Conservation (phyloP, 2,888 invertebrate species). For the Strigamia maritima region DNA sequence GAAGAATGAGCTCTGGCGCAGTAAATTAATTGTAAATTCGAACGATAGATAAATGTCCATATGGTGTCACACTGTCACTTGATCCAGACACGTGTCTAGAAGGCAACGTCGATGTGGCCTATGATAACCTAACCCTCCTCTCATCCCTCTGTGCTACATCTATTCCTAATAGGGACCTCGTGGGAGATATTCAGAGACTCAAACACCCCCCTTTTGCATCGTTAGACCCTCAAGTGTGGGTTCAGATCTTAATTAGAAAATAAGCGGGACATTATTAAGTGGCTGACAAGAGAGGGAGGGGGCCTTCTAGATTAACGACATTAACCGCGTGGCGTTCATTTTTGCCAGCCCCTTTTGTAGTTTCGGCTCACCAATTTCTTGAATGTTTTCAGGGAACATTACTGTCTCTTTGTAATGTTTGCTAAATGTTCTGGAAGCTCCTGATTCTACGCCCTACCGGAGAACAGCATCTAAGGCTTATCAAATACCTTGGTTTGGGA, state of each 20-base stretch:
- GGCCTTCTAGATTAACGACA: background rate
- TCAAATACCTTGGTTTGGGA: too few relatives aligned
- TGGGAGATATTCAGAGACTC: conserved; percentile 21
- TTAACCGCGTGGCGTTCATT: background rate
- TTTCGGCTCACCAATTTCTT: too few relatives aligned
- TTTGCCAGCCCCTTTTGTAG: too few relatives aligned
- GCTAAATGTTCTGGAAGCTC: too few relatives aligned
- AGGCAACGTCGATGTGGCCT: background rate
- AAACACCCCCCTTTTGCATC: conserved; percentile 18
- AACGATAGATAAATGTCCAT: background rate
- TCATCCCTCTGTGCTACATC: too few relatives aligned
- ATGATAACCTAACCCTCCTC: background rate
- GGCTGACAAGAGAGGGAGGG: background rate
- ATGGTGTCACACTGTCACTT: conserved; percentile 28
- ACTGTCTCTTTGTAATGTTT: too few relatives aligned
- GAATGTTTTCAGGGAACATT: too few relatives aligned
- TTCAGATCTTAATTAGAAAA: conserved; percentile 26
- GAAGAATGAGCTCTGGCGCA: background rate
- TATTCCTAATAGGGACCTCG: conserved; percentile 14
- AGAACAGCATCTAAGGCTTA: too few relatives aligned
- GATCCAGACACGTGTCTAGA: conserved; percentile 29
- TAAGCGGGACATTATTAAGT: conserved; percentile 29
- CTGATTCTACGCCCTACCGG: too few relatives aligned
- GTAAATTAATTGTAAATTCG: conserved; percentile 21
- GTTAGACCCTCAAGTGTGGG: conserved; percentile 7